A percentile compares a stretch with the other conserved stretches of the same genome.
These are phyloP conservation scores for Cyanoderma ruficeps DNA, from an alignment of 2,113 vertebrate species.

Conservation along the genomic window DNA sequence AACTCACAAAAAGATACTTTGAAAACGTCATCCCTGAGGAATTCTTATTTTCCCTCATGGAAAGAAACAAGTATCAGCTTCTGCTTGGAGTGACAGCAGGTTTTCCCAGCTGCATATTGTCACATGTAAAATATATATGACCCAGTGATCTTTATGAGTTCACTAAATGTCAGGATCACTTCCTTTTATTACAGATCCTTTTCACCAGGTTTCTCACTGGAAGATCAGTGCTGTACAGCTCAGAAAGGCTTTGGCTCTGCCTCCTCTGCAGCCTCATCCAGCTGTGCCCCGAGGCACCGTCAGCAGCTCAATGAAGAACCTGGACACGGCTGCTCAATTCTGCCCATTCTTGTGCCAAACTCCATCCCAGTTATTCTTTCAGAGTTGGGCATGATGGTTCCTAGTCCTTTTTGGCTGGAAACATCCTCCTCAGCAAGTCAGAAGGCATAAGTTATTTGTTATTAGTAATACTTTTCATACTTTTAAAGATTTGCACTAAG, in stretches of 20 bases:
- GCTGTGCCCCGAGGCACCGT: fast-evolving
- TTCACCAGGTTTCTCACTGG: neutral
- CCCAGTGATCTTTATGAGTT: neutral
- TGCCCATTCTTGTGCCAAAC: neutral
- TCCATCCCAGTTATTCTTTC: neutral
- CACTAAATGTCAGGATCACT: neutral
- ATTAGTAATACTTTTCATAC: conserved; percentile 15
- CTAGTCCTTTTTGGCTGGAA: neutral
- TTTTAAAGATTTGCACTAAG: conserved; percentile 20
- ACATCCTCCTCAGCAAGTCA: neutral
- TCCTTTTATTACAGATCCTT: neutral
- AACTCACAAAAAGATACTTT: neutral
- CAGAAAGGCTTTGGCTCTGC: neutral
- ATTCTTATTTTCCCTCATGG: neutral
- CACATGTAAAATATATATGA: neutral
- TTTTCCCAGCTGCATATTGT: neutral
- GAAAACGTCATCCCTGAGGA: neutral
- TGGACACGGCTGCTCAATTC: neutral
- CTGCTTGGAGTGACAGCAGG: neutral
- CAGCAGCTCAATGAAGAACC: neutral
- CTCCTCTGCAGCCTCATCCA: neutral
- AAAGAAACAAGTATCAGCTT: neutral
- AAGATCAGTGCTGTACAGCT: neutral
- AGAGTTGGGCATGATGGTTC: neutral
- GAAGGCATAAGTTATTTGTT: neutral